Percentiles rank a stretch among this genome's conserved stretches.
These are phyloP conservation scores for Helogale parvula DNA, from an alignment of 2,113 vertebrate genomes.

Conservation along the genomic window DNA sequence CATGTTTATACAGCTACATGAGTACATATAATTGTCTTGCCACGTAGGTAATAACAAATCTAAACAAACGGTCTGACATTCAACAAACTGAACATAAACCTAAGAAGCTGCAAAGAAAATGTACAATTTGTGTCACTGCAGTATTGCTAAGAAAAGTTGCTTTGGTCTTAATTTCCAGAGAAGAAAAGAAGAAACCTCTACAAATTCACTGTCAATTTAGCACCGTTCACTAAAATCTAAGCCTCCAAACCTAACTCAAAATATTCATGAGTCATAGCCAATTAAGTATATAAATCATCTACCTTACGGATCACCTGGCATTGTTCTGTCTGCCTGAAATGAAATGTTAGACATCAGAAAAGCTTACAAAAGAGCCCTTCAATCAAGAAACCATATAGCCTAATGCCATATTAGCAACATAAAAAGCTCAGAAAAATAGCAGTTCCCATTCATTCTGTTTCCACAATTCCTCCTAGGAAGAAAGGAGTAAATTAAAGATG, in stretches of 20 bases:
- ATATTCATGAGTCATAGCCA: conserved; percentile 15
- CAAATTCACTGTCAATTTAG: neutral
- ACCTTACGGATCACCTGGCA: neutral
- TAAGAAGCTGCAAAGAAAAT: neutral
- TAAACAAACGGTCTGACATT: neutral
- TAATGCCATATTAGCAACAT: neutral
- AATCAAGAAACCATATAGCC: neutral
- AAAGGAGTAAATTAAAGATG: neutral
- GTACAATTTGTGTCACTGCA: neutral
- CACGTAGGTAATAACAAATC: neutral
- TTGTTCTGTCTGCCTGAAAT: neutral
- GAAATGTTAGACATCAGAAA: neutral
- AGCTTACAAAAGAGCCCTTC: neutral
- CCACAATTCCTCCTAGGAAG: neutral
- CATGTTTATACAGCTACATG: neutral
- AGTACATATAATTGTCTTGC: neutral
- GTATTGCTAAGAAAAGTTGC: neutral
- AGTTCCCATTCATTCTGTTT: neutral
- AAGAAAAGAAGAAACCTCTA: neutral
- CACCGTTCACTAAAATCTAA: conserved; percentile 45
- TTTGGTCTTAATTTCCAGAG: neutral
- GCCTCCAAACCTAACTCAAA: conserved; percentile 1
- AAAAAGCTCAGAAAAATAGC: neutral
- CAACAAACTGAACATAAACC: conserved; percentile 15
- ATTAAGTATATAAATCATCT: neutral